A percentile compares a stretch with the other conserved stretches of the same genome.
Conservation (phyloP, 2,113 vertebrate species). For the Miniopterus natalensis region DNA sequence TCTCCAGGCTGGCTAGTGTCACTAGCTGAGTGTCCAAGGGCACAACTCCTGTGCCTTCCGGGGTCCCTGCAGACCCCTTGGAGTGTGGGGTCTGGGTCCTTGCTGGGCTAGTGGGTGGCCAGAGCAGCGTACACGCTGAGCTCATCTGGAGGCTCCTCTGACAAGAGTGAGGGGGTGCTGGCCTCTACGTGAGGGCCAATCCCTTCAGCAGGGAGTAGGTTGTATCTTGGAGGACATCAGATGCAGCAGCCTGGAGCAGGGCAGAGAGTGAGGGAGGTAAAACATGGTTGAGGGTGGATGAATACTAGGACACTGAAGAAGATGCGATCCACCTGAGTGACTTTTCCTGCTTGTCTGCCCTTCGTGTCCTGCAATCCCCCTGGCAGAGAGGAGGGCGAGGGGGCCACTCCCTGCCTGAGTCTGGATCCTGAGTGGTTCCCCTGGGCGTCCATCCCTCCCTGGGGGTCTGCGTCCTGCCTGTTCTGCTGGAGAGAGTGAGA, state of each 20-base stretch:
- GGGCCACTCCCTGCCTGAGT: fast-evolving
- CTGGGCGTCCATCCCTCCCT: fast-evolving
- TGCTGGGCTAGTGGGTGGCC: background rate
- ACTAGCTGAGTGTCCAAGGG: background rate
- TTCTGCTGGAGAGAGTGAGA: background rate
- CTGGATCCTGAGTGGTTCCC: fast-evolving
- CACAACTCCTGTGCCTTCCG: fast-evolving
- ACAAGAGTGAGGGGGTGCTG: fast-evolving
- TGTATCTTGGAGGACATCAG: background rate
- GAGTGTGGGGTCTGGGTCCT: fast-evolving
- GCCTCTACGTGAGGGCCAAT: background rate
- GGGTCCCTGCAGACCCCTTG: too few species aligned
- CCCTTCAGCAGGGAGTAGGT: background rate
- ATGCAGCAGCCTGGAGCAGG: background rate
- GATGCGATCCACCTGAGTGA: background rate
- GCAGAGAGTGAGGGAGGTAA: background rate
- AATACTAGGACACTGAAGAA: fast-evolving
- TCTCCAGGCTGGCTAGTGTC: background rate
- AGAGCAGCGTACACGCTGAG: background rate
- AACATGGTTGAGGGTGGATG: background rate
- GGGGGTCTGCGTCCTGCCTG: background rate
- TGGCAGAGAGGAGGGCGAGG: fast-evolving
- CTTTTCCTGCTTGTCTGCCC: background rate
- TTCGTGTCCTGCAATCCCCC: fast-evolving
- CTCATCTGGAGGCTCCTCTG: background rate